Evolutionary conservation across 2,888 invertebrate genomes (phyloP), one percentile per base, ranked within the genome.

Genomic region (Deroplatys truncata): DNA sequence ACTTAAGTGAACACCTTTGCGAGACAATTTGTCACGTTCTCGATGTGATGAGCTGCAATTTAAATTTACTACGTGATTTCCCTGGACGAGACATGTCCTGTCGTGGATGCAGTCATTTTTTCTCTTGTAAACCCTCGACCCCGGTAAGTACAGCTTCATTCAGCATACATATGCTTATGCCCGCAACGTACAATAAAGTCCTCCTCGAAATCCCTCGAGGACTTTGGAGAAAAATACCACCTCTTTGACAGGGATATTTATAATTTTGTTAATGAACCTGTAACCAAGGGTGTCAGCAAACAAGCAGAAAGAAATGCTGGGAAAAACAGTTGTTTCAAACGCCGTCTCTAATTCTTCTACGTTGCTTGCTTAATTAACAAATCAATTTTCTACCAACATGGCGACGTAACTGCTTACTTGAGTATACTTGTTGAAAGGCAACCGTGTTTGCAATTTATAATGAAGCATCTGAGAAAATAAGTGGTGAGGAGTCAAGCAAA

Each of bases 21-120:
- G 84, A 85, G 84, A 85, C 84, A 85, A 85, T 85, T 85, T 85
- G 84, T 85, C 84, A 85, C 84, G 84, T 85, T 85, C 35, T 16
- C 35, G n/a, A 85, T 35, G 28, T 35, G 84, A 85, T 85, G 35
- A 85, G 84, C n/a, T 31, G 84, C n/a, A 85, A 85, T 85, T 85
- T 85, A 35, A 85, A 85, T 35, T 85, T 43, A 35, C 35, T 85
- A 85, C 84, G 84, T 85, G 84, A 31, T 85, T n/a, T 85, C 43
- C 35, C 43, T 25, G 25, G 56, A 72, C 56, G 56, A 72, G 56
- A 72, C 56, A 72, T 72, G 56, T 72, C 56, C 56, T 72, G 56
- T 72, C 56, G 56, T 72, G 56, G 56, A 20, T 72, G 56, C 56
- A 72, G 56, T 25, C 25, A 72, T 72, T 72, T 72, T 72, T 72